A percentile compares a stretch with the other conserved stretches of the same genome.
Conservation (phyloP, 2,113 vertebrate species). For the Salvator merianae region DNA sequence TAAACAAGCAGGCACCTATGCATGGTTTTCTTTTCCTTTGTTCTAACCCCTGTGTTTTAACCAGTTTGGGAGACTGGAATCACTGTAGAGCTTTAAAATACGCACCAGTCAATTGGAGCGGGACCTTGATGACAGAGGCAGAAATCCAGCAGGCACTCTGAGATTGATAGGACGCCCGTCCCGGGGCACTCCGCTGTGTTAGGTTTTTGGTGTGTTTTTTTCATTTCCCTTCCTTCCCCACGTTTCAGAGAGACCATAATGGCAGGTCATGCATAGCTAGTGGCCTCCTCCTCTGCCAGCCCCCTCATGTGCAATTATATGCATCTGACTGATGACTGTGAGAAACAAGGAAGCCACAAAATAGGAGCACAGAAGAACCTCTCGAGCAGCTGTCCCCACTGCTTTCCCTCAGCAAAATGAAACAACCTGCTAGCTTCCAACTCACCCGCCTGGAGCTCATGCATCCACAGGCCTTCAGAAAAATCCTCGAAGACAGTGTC, state of each 20-base stretch:
- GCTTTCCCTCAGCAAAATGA: neutral
- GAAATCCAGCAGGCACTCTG: neutral
- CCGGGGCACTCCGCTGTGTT: neutral
- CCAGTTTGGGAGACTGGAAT: neutral
- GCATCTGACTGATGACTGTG: neutral
- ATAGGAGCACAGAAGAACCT: neutral
- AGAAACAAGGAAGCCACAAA: neutral
- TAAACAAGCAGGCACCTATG: neutral
- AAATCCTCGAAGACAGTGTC: slow-evolving; percentile 52
- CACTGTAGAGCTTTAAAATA: neutral
- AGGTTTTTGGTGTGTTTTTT: no score
- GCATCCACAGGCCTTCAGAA: slow-evolving; percentile 60
- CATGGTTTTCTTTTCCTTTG: no score
- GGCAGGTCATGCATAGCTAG: neutral
- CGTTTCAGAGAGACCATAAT: neutral
- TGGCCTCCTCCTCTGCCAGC: neutral
- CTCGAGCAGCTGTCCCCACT: neutral
- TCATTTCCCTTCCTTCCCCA: neutral
- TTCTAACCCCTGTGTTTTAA: no score
- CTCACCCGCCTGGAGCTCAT: slow-evolving; percentile 69
- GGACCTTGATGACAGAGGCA: neutral
- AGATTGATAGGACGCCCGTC: neutral
- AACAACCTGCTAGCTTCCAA: neutral
- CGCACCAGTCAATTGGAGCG: neutral
- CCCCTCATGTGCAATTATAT: no score